These are phyloP conservation scores for Podotricha telesiphe DNA, from an alignment of 2,888 invertebrate species.

Conservation along the genomic window DNA sequence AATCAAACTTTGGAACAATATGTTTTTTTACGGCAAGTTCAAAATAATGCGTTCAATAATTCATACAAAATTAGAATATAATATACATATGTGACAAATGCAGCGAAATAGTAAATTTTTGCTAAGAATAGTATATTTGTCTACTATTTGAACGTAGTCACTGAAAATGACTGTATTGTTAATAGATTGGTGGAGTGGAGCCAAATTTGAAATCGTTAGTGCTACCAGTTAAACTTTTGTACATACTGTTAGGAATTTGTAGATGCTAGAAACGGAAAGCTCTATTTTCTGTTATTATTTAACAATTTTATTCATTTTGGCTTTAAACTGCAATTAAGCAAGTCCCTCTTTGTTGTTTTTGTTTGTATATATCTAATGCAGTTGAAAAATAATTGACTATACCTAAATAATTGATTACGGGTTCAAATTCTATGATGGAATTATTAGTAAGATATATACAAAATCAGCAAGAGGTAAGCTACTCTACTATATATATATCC, in stretches of 20 bases:
- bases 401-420: too few species aligned
- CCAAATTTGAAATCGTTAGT: slow-evolving; percentile 41
- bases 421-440: too few species aligned
- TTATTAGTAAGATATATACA: too few species aligned
- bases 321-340: not conserved
- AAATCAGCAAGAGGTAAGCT: too few species aligned
- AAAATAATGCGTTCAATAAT: too few species aligned
- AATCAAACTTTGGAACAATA: too few species aligned
- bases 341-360: too few species aligned
- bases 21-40: too few species aligned
- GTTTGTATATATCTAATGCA: too few species aligned
- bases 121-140: slow-evolving; percentile 1
- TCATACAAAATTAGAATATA: too few species aligned
- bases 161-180: slow-evolving; percentile 24
- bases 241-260: slow-evolving; percentile 24
- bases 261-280: slow-evolving; percentile 12
- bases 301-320: not conserved
- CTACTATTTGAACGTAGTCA: slow-evolving; percentile 16
- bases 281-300: slow-evolving; percentile 6
- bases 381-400: too few species aligned
- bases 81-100: not conserved
- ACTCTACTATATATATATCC: too few species aligned
- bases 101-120: not conserved
- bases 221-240: slow-evolving; percentile 39
- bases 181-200: slow-evolving; percentile 39